Base-by-base conservation (phyloP, 2,113 vertebrate genomes). In the Promerops cafer region DNA sequence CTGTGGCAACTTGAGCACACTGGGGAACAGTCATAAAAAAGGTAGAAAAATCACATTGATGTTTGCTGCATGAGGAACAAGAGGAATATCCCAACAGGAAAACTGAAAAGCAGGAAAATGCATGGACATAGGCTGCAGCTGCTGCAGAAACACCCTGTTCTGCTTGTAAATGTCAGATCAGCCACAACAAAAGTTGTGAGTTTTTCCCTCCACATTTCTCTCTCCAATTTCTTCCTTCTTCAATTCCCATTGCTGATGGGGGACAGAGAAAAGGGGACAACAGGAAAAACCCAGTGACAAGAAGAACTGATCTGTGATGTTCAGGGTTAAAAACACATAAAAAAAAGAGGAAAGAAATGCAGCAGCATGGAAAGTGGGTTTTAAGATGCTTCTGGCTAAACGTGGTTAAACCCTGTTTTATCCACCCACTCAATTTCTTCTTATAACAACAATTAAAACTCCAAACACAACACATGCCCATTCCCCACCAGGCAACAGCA, bases 61-160 rank as follows among this genome's bases (percentile, higher is more conserved):
- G 71, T 59, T 53, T 52, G 42, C 56, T 42, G 56, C 52, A 23
- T 5, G 31, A 84, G 37, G 72, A 91, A 64, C n/a, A 42, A 52
- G 74, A 13, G 72, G 56, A 81, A 75, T 18, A 94, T 37, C 77
- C 74, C 87, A 87, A 37, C 28, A 92, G 68, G 44, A 66, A 70
- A 86, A 33, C 39, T 39, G 45, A 74, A 82, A 90, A 50, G 18
- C 11, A 6, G 44, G 74, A 47, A 82, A 85, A 75, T 2, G 37
- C 42, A 56, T 0, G 30, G 82, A 20, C 6, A 4, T 0, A 78
- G 35, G 66, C 6, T n/a, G 31, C 64, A 91, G 81, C 77, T 87
- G 72, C 64, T 82, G 69, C 69, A 93, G 83, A 84, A 92, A 92
- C 54, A 65, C 57, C 9, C 8, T 11, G 83, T 87, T 89, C 87